phyloP scores from a whole-genome alignment of 2,888 invertebrate genomes.

The Choreutis nemorana region DNA sequence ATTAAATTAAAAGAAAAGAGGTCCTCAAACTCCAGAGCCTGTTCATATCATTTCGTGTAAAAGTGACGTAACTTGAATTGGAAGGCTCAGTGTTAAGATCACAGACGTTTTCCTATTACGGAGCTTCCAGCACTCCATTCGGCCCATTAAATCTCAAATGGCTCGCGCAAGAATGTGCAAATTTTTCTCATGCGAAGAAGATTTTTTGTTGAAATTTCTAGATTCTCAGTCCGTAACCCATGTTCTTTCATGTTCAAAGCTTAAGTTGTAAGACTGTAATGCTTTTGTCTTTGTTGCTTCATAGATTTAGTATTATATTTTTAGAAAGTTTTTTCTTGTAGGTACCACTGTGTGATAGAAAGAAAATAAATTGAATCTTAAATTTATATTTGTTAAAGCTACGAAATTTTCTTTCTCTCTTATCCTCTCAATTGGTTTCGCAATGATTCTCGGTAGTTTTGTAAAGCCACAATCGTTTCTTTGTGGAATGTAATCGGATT shows the following conservation, averaged over 20 bases:
- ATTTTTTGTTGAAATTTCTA: constrained; percentile 2
- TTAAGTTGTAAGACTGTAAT: not conserved
- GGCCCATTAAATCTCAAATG: constrained; percentile 42
- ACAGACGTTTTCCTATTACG: constrained; percentile 38
- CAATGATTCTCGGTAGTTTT: constrained; percentile 20
- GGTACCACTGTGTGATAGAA: no score
- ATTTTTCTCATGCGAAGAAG: no score
- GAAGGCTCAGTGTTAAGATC: constrained; percentile 26
- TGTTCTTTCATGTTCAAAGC: constrained; percentile 9
- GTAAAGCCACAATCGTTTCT: constrained; percentile 30
- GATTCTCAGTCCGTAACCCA: constrained; percentile 9
- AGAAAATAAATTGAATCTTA: no score
- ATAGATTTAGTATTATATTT: no score
- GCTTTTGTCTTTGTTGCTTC: no score
- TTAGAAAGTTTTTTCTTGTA: no score
- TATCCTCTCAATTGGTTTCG: not conserved
- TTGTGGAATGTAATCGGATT: constrained; percentile 36
- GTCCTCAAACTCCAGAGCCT: no score
- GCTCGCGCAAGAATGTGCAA: constrained; percentile 26
- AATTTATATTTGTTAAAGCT: no score
- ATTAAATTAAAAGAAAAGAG: no score
- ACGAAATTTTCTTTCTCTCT: not conserved
- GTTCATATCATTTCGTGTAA: no score
- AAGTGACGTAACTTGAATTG: constrained; percentile 20
- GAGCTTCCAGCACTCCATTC: constrained; percentile 25